These are phyloP conservation scores for Merodon equestris DNA, from an alignment of 2,888 invertebrate genomes.

Conservation along the genomic window DNA sequence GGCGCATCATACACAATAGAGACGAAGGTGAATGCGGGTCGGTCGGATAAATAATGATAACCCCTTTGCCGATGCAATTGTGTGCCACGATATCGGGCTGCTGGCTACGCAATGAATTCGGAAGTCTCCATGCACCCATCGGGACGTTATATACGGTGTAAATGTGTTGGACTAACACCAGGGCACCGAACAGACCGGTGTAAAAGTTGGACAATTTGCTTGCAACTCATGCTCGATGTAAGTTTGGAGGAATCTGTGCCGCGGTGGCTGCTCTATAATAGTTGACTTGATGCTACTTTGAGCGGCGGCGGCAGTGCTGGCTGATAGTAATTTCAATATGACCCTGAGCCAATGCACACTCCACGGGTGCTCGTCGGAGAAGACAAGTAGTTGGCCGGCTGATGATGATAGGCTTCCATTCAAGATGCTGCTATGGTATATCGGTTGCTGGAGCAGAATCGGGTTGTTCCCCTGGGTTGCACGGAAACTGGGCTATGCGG, in stretches of 20 bases:
- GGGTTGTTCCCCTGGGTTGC: constrained; percentile 20
- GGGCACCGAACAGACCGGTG: no score
- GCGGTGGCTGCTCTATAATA: constrained; percentile 51
- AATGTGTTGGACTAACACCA: constrained; percentile 19
- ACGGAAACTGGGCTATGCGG: constrained; percentile 63
- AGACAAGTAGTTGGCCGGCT: constrained; percentile 62
- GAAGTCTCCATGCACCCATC: constrained; percentile 58
- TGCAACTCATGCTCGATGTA: constrained; percentile 52
- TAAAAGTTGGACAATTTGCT: constrained; percentile 58
- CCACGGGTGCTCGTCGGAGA: constrained; percentile 19
- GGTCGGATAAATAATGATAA: constrained; percentile 63
- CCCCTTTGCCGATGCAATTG: constrained; percentile 54
- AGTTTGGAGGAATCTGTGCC: constrained; percentile 22
- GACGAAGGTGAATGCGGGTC: constrained; percentile 65
- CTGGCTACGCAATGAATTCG: constrained; percentile 67
- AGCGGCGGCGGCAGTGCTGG: constrained; percentile 39
- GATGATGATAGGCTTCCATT: constrained; percentile 57
- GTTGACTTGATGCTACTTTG: constrained; percentile 29
- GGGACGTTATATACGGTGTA: constrained; percentile 9
- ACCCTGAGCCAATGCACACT: constrained; percentile 35
- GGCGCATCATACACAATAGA: constrained; percentile 47
- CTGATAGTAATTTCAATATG: constrained; percentile 54
- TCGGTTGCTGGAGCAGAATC: background rate
- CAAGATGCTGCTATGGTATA: constrained; percentile 28
- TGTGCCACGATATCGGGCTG: constrained; percentile 29